These are phyloP conservation scores for Scaptomyza pallida DNA, from an alignment of 1,140 invertebrate species.

Conservation along the genomic window DNA sequence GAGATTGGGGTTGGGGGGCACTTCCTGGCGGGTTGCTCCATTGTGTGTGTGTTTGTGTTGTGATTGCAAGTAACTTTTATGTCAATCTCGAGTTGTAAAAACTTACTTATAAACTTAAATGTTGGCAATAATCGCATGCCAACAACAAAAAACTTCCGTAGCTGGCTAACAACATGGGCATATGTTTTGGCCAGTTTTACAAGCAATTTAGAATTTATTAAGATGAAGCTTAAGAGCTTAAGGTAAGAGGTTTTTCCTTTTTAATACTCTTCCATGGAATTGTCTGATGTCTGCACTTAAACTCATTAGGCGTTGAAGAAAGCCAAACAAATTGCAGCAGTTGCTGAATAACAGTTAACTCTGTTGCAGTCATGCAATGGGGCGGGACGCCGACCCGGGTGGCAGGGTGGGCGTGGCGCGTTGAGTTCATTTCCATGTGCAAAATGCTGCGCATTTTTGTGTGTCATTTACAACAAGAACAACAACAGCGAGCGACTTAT, in stretches of 20 bases:
- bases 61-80: conserved; percentile 56
- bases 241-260: background rate
- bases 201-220: background rate
- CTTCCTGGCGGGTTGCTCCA: conserved; percentile 13
- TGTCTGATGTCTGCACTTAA: conserved; percentile 40
- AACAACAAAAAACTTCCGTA: conserved; percentile 23
- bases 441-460: conserved; percentile 64
- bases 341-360: background rate
- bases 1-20: background rate
- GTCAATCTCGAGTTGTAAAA: conserved; percentile 51
- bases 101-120: conserved; percentile 48
- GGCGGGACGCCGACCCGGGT: conserved; percentile 21
- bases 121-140: conserved; percentile 48
- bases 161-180: conserved; percentile 1
- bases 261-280: conserved; percentile 11
- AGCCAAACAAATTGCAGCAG: conserved; percentile 33
- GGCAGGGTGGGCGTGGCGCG: conserved; percentile 8
- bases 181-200: conserved; percentile 3
- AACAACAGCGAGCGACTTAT: conserved; percentile 56
- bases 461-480: conserved; percentile 44
- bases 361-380: conserved; percentile 35
- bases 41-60: conserved; percentile 24
- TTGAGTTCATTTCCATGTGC: conserved; percentile 58
- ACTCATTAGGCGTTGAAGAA: conserved; percentile 37
- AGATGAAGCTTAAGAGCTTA: background rate